Evolutionary conservation across 1,140 invertebrate species (phyloP).

Genomic region (Phthorimaea operculella): DNA sequence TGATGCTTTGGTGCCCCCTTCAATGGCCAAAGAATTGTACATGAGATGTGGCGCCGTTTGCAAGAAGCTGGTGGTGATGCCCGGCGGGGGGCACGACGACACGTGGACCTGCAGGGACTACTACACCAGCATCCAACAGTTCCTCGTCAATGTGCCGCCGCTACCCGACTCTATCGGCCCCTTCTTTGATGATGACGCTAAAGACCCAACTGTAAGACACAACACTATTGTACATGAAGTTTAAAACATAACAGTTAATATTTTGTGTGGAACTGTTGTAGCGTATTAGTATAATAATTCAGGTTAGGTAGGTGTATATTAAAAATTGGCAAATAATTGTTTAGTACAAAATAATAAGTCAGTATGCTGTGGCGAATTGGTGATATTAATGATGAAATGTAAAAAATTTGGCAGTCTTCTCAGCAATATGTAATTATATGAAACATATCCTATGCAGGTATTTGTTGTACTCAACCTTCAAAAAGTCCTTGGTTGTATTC

Average conservation of each 20-base stretch:
- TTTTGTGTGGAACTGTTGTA: background rate
- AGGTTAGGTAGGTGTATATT: too few species aligned
- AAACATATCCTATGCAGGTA: too few species aligned
- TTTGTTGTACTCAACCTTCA: too few species aligned
- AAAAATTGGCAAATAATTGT: too few species aligned
- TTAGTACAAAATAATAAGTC: too few species aligned
- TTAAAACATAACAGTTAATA: conserved; percentile 11
- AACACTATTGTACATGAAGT: conserved; percentile 30
- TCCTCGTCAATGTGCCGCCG: conserved; percentile 40
- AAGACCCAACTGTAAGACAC: conserved; percentile 19
- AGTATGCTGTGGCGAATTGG: too few species aligned
- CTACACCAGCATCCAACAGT: conserved; percentile 44
- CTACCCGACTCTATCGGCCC: conserved; percentile 28
- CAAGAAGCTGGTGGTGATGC: conserved; percentile 79
- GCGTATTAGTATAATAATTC: too few species aligned
- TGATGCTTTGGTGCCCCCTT: conserved; percentile 84
- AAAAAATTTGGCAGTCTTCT: too few species aligned
- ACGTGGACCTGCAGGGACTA: conserved; percentile 76
- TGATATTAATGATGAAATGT: too few species aligned
- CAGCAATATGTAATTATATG: too few species aligned
- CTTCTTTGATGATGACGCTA: conserved; percentile 24
- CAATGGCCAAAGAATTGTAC: conserved; percentile 86
- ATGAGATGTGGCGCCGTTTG: conserved; percentile 73
- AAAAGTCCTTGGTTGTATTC: too few species aligned
- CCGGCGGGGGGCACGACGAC: conserved; percentile 86